A percentile compares a stretch with the other conserved stretches of the same genome.
These are phyloP conservation scores for Oligia fasciuncula DNA, from an alignment of 2,888 invertebrate genomes.

Conservation along the genomic window DNA sequence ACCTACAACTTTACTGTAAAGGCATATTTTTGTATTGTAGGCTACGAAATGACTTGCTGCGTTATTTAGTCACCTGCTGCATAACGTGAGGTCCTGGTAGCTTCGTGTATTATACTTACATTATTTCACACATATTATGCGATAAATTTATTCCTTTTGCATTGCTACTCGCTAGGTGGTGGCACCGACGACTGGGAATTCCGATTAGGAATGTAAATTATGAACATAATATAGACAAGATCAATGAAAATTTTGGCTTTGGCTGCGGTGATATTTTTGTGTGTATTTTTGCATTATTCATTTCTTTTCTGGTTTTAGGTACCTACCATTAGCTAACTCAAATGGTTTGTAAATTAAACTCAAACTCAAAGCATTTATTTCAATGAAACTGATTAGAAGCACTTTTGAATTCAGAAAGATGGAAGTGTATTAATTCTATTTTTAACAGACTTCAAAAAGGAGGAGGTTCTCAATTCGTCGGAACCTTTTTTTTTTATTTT, in stretches of 20 bases:
- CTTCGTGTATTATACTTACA: not conserved
- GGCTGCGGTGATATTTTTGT: not conserved
- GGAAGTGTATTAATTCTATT: not conserved
- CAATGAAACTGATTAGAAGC: not conserved
- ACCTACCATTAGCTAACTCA: not conserved
- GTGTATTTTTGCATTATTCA: not conserved
- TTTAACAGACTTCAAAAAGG: too few relatives aligned
- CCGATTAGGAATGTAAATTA: slow-evolving; percentile 36
- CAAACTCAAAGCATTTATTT: not conserved
- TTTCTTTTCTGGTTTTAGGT: not conserved
- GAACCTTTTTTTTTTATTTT: too few relatives aligned
- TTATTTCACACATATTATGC: slow-evolving; percentile 10
- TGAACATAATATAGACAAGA: slow-evolving; percentile 24
- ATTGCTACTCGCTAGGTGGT: slow-evolving; percentile 2
- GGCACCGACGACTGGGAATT: not conserved
- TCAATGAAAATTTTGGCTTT: slow-evolving; percentile 25
- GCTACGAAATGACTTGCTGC: slow-evolving; percentile 15
- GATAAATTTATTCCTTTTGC: not conserved
- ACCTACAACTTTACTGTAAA: not conserved
- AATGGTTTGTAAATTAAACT: not conserved
- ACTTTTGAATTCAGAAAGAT: not conserved
- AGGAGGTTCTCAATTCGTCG: too few relatives aligned
- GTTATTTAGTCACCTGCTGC: not conserved
- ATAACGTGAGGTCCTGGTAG: not conserved
- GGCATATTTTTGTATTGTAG: not conserved